Evolutionary conservation across 2,888 invertebrate species (phyloP), one percentile per base, ranked within the genome.

Genomic region (Drosophila leonis): DNA sequence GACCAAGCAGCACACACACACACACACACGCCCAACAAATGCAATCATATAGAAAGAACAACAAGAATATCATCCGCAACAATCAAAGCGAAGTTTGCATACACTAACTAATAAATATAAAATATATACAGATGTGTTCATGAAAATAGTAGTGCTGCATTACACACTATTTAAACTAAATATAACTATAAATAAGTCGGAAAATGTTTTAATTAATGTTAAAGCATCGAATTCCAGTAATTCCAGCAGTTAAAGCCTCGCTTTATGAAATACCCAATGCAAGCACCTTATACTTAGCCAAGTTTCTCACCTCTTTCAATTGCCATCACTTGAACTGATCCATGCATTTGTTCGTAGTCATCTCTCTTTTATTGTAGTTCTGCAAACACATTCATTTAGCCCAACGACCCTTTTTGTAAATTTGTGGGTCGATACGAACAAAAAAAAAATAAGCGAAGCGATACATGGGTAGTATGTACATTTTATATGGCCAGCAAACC

Each of bases 401-500:
- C 20, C 18, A 41, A 41, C 54, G 59, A 76, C 72, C 54, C 65
- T 49, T 49, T 44, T 46, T 72, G 76, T 72, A 62, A 68, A 27
- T 49, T 54, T 33, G 48, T 39, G 29, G 31, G 65, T 55, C 56
- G 42, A 68, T 51, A 65, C 33, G 60, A 51, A 71, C 31, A 65
- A 63, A 66, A 68, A 61, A 68, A 13, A 0, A 15, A 1, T n/a
- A 9, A 24, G 24, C 24, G 27, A 27, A 9, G 13, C 24, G 66
- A 80, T 72, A 82, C 48, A 62, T 31, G 68, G 66, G 62, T 65
- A 67, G 69, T 78, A 56, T 65, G 70, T 71, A 77, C 62, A 59
- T 66, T 74, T 52, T 61, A 61, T 74, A 74, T 72, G 82, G 78
- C 76, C 72, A 76, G 63, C 56, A 87, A 86, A 86, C 86, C 72